Base-by-base conservation (phyloP, 2,113 vertebrate genomes). In the Prunella himalayana region DNA sequence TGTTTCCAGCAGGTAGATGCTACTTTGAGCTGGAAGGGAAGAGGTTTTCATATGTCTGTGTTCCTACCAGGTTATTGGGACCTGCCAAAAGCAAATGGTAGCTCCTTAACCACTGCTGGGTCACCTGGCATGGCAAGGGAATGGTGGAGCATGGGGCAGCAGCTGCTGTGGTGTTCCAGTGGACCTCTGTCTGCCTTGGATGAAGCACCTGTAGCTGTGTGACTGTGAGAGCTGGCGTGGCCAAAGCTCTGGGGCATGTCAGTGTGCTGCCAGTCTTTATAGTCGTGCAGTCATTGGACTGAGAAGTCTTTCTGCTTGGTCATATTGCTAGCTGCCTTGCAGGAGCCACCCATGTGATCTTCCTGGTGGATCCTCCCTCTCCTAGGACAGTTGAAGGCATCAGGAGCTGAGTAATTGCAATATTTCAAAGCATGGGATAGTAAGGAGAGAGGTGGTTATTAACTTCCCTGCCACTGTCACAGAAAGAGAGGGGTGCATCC, bases 181-280 rank as follows among this genome's bases (percentile, higher is more conserved):
- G 33, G 13, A 23, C 20, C 22, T 60, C 28, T 35, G 1, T 23
- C 44, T 63, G 41, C 60, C 59, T 60, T 42, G 13, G 15, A 9
- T 80, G 21, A 63, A 76, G 60, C 50, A 23, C 49, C 31, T 87
- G 45, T 16, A 25, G 56, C 63, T 19, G 41, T 10, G 7, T 57
- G 73, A 24, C 20, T 2, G 2, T 11, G 4, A 45, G 77, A 56
- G 25, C 53, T 69, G 72, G 28, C 0, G 0, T 68, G 71, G 31
- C 61, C 37, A 22, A 35, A 45, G 56, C 23, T 73, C 47, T 72
- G 24, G 51, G 66, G 37, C 61, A 57, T 37, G 37, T 37, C 61
- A 19, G 1, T 23, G 31, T 2, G 1, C 66, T 90, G 47, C 37
- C 27, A 51, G 41, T 44, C 75, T 64, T 35, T 24, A 10, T 8